Percentiles rank a stretch among this genome's conserved stretches.
These are phyloP conservation scores for Chironomus riparius DNA, from an alignment of 2,888 invertebrate species.

Conservation along the genomic window DNA sequence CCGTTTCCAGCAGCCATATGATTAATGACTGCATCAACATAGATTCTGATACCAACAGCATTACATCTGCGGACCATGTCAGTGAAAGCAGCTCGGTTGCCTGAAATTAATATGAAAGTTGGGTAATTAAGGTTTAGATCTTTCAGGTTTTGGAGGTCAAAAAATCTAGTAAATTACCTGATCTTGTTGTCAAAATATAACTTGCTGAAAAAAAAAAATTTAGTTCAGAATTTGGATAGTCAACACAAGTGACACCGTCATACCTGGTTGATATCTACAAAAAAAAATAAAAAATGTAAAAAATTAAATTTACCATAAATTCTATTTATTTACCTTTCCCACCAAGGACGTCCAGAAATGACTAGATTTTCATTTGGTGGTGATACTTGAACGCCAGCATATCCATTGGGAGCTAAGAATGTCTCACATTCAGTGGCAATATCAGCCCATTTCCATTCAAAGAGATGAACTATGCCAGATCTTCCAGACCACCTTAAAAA, in stretches of 20 bases:
- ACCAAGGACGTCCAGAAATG: constrained; percentile 40
- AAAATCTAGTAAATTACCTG: constrained; percentile 38
- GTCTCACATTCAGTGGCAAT: constrained; percentile 71
- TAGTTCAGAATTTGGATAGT: too few species aligned
- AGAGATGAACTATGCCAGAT: constrained; percentile 56
- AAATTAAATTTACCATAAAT: too few species aligned
- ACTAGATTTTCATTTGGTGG: constrained; percentile 66
- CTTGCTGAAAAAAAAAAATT: constrained; percentile 52
- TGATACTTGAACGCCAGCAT: constrained; percentile 66
- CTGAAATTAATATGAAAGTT: constrained; percentile 35
- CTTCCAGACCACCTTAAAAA: constrained; percentile 41
- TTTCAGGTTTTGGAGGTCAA: too few species aligned
- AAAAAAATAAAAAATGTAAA: too few species aligned
- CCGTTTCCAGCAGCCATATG: constrained; percentile 58
- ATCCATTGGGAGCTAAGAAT: constrained; percentile 65
- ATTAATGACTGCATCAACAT: constrained; percentile 71
- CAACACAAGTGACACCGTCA: too few species aligned
- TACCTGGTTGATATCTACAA: too few species aligned
- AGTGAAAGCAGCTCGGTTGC: constrained; percentile 59
- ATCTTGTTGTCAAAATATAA: constrained; percentile 59
- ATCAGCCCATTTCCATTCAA: constrained; percentile 76
- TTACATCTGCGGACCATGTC: constrained; percentile 75
- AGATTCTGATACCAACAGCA: constrained; percentile 68
- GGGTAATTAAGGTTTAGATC: too few species aligned
- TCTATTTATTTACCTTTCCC: constrained; percentile 58